Evolutionary conservation across 2,113 vertebrate genomes (phyloP).

Genomic region (Thalassarche chlororhynchos): DNA sequence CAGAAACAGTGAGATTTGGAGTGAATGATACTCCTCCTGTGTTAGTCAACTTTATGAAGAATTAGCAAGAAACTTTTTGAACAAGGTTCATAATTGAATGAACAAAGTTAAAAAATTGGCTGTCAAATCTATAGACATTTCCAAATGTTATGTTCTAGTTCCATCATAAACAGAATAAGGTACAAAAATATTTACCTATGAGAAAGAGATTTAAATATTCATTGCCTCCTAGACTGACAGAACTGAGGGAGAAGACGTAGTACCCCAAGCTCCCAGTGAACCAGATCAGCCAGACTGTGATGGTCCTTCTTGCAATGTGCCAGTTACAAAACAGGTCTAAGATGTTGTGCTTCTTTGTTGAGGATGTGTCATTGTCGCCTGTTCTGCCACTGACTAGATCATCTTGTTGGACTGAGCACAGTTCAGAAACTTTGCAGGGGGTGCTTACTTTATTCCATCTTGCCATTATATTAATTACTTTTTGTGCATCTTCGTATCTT

Average conservation of each 20-base stretch:
- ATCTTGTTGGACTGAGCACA: constrained; percentile 70
- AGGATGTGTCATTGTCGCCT: background rate
- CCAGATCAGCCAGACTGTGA: constrained; percentile 92
- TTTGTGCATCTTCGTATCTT: constrained; percentile 81
- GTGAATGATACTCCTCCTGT: background rate
- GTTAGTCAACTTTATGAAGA: background rate
- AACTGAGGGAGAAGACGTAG: constrained; percentile 89
- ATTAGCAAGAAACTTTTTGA: background rate
- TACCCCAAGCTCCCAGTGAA: constrained; percentile 93
- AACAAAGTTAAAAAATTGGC: background rate
- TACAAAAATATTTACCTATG: constrained; percentile 80
- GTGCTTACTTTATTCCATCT: constrained; percentile 79
- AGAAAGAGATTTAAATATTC: constrained; percentile 92
- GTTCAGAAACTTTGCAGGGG: constrained; percentile 80
- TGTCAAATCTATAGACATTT: background rate
- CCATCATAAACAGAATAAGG: background rate
- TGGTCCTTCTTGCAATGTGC: constrained; percentile 83
- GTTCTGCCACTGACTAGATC: background rate
- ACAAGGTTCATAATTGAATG: background rate
- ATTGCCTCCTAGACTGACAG: constrained; percentile 87
- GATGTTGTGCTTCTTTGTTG: constrained; percentile 80
- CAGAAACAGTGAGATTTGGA: background rate
- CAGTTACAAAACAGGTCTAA: constrained; percentile 86
- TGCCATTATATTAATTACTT: constrained; percentile 83
- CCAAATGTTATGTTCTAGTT: background rate